Evolutionary conservation across 2,888 invertebrate species (phyloP), one percentile per base, ranked within the genome.

Genomic region (Epinotia ramella): DNA sequence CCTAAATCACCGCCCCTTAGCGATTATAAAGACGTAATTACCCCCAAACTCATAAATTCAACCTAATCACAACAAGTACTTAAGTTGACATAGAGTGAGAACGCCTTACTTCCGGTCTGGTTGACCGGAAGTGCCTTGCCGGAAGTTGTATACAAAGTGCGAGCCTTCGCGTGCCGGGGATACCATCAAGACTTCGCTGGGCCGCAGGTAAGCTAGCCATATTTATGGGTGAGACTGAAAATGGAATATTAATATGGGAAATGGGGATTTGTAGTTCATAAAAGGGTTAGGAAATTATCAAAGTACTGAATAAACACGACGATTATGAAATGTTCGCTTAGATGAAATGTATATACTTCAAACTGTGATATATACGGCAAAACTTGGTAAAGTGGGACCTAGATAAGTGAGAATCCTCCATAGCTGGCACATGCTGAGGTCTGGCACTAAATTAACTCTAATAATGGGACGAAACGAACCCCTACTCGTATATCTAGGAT

Each of bases 61-160:
- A 46, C 28, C 56, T 76, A 76, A 76, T 76, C 76, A 76, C 72
- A 76, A 76, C 76, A 76, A 62, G 71, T 76, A 72, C 76, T 76
- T 72, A 67, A 76, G 76, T 71, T 76, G 76, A 76, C 76, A 76
- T 76, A 76, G 72, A 76, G 76, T 49, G 76, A 76, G 76, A 76
- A 76, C 66, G 66, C 76, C 76, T 76, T 6, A 72, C 71, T 72
- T 76, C 76, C 74, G 69, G 65, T 65, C 68, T 33, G 66, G 75
- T 66, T 76, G 76, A 76, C 76, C 76, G 76, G 76, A 76, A 63
- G 72, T 63, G 12, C 40, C 18, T 62, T 56, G 66, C 75, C 76
- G 76, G 76, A 76, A 76, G 72, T 76, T 67, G 76, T 76, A 72
- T 76, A 76, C 76, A 76, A 66, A 67, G 76, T 72, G 75, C 76